Base-by-base conservation (phyloP, 2,113 vertebrate species). In the Grammomys dolichurus region DNA sequence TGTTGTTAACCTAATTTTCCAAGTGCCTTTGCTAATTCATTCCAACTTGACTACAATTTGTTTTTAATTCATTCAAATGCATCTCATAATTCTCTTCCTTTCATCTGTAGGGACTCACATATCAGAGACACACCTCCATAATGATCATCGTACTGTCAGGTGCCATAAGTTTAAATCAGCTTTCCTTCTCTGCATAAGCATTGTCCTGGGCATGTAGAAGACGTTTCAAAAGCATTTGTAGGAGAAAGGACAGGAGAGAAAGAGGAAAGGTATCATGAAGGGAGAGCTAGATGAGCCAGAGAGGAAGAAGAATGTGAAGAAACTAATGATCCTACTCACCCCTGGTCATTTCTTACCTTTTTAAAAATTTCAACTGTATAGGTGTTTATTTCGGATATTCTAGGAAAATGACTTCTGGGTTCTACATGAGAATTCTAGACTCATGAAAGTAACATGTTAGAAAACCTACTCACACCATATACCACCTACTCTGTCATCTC, bases 11-110 rank as follows among this genome's bases (percentile, higher is more conserved):
- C 51, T 69, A 90, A 19, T 33, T 69, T 70, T 91, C 90, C 69
- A 89, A 86, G 56, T 86, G 51, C 24, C 73, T 92, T 85, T 85
- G 65, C 58, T 89, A 89, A 95, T 75, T 77, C 16, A 70, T 85
- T 91, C 56, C n/a, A 9, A 20, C 7, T 43, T 9, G 12, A 19
- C 16, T 65, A 12, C 48, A 58, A 36, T 63, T 63, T 89, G 13
- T 89, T 81, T 88, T 86, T 48, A 26, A 22, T 70, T 54, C 7
- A 20, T 82, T 43, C 75, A 58, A 87, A 22, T 28, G 22, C 43
- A 77, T 90, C n/a, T 31, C 56, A 16, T 78, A 77, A 36, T 76
- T 60, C 40, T 46, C 26, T 67, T 12, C 43, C 43, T 69, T 12
- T 63, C 80, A 26, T 67, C 33, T 14, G 91, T 5, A 24, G 43